Base-by-base conservation (phyloP, 2,888 invertebrate species). In the Nemotelus nigrinus region DNA sequence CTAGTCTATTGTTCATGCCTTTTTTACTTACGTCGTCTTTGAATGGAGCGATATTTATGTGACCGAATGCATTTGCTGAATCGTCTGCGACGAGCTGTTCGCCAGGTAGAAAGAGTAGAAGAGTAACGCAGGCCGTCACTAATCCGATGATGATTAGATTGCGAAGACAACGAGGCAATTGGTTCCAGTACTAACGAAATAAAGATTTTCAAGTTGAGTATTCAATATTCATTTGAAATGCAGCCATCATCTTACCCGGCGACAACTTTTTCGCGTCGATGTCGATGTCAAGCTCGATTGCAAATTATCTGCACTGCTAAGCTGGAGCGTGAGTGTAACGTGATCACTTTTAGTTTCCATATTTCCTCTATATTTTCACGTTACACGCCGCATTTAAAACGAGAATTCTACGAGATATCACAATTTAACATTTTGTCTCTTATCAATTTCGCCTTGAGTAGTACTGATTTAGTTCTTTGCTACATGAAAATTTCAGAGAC, bases 151-250 rank as follows among this genome's bases (percentile, higher is more conserved):
- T 92, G 72, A 93, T 89, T 81, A 95, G 88, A 83, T 93, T 94
- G 81, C 93, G 90, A 85, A 96, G 96, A 83, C 95, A 91, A 82
- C 95, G 90, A 39, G 96, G 95, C 77, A 96, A 87, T 82, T 93
- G 93, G 86, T 96, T 95, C 96, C 96, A 96, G 88, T 92, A 90
- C 96, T 96, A 87, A 76, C 48, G 7, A 44, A 77, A 65, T 60
- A 60, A 76, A 43, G 70, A 43, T 63, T 68, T 25, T 10, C 8
- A 6, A 55, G 5, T 60, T n/a, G 58, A 72, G 25, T 78, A 39
- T 60, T 25, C n/a, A 4, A 47, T 25, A 70, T n/a, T 7, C 55
- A 10, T 41, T 3, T 3, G 8, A 8, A 2, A 47, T 10, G 39
- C 39, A 7, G 3, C 50, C 5, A 25, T 43, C 47, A 43, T 80